Evolutionary conservation across 2,113 vertebrate species (phyloP).

Genomic region (Sphyrna mokarran): DNA sequence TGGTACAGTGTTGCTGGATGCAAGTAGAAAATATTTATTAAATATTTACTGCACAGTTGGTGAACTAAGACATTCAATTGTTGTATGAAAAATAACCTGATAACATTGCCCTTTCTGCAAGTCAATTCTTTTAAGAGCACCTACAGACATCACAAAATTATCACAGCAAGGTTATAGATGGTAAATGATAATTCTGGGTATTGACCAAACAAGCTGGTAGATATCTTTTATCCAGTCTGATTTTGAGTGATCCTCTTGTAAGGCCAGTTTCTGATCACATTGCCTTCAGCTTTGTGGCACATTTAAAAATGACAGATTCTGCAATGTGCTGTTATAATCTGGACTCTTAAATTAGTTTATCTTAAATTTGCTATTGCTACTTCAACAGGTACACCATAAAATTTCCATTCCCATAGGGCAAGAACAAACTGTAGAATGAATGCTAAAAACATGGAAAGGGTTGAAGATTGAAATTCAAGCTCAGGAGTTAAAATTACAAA

Average conservation of each 20-base stretch:
- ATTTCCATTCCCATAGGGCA: not conserved
- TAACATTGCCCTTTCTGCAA: not conserved
- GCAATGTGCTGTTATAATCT: not conserved
- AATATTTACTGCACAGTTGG: not conserved
- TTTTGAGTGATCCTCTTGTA: not conserved
- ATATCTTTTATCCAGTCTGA: not conserved
- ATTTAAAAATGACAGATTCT: not conserved
- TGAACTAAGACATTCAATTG: not conserved
- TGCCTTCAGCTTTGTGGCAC: not conserved
- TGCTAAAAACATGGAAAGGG: not conserved
- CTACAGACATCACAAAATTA: not conserved
- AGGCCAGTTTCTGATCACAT: not conserved
- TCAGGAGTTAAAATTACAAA: not conserved
- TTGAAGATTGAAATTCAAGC: not conserved
- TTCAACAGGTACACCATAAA: not conserved
- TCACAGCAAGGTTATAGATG: not conserved
- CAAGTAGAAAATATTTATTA: not conserved
- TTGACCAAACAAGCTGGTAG: not conserved
- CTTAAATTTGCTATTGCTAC: not conserved
- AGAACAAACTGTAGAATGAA: not conserved
- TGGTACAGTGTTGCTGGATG: accelerated
- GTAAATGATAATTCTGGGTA: not conserved
- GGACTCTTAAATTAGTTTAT: no score
- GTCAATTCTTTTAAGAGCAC: not conserved
- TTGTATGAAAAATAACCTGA: not conserved